Evolutionary conservation across 2,797 vertebrate genomes (phyloP), one percentile per base, ranked within the genome.

Genomic region (Sebastes matsubarae): DNA sequence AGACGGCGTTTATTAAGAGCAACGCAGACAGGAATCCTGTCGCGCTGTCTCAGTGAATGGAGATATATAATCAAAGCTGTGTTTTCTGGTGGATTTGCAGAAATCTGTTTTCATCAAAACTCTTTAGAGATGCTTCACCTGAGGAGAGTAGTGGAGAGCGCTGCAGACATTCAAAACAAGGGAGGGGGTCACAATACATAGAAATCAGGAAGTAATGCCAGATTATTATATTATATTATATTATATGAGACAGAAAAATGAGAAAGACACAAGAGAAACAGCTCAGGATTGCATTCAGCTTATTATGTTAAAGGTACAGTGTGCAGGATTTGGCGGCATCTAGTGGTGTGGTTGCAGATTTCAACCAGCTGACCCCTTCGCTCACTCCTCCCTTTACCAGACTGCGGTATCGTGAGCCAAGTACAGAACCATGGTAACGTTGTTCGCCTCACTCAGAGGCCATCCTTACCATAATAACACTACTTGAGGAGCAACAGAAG

Each of bases 81-180:
- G 81, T 92, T 93, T 87, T 94, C 87, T 88, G 86, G 77, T 91
- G 92, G 92, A 94, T 95, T 95, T 94, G 69, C 60, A 78, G 82
- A 92, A 84, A 87, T 90, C 79, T 86, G 83, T 94, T 95, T 92
- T 94, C 91, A 94, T 94, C 84, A 94, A 94, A 94, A 69, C 83
- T 80, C 70, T 84, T 93, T 90, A 79, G 82, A 87, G 81, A 88
- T 83, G 82, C 83, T 82, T 77, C 80, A 85, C 64, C 22, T 6
- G 9, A 60, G 46, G 42, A 72, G 29, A 78, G 22, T 18, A 54
- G 30, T 50, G 59, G 52, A 18, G 29, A 60, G 66, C 9, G 18
- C 57, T 42, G 52, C 50, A 85, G 85, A 87, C 83, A 55, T 72
- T 80, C 32, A 66, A 80, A 75, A 61, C 57, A 70, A 59, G 74